Evolutionary conservation across 2,113 vertebrate genomes (phyloP).

Genomic region (Paralichthys olivaceus): DNA sequence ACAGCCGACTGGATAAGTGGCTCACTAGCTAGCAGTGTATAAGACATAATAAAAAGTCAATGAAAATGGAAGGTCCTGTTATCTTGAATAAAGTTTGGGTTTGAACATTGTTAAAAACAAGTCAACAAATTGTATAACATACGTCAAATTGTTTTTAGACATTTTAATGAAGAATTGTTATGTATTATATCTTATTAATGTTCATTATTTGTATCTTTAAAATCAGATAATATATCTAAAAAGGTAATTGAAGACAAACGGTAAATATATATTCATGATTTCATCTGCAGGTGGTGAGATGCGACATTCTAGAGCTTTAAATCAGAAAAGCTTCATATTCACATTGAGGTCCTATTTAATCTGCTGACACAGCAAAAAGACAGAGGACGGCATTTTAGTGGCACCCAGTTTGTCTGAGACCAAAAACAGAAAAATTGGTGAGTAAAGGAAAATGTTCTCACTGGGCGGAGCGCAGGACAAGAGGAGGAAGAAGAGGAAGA

Average conservation of each 20-base stretch:
- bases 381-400: background rate
- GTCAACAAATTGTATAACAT: background rate
- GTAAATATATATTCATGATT: too few species aligned
- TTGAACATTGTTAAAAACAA: background rate
- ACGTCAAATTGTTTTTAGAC: too few species aligned
- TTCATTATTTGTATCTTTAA: background rate
- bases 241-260: too few species aligned
- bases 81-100: background rate
- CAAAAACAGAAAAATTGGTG: constrained; percentile 10
- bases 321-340: too few species aligned
- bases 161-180: background rate
- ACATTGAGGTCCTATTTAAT: too few species aligned
- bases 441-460: constrained; percentile 66
- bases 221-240: too few species aligned
- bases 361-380: background rate
- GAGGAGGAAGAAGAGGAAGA: constrained; percentile 65
- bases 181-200: background rate
- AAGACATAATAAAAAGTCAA: too few species aligned
- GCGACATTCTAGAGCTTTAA: background rate
- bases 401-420: background rate
- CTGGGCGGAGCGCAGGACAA: constrained; percentile 75
- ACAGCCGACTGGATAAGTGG: too few species aligned
- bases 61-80: too few species aligned
- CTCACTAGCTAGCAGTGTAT: too few species aligned
- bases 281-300: background rate